phyloP scores from a whole-genome alignment of 53 echinoderm and acorn worm genomes.

The Henricia sp. region DNA sequence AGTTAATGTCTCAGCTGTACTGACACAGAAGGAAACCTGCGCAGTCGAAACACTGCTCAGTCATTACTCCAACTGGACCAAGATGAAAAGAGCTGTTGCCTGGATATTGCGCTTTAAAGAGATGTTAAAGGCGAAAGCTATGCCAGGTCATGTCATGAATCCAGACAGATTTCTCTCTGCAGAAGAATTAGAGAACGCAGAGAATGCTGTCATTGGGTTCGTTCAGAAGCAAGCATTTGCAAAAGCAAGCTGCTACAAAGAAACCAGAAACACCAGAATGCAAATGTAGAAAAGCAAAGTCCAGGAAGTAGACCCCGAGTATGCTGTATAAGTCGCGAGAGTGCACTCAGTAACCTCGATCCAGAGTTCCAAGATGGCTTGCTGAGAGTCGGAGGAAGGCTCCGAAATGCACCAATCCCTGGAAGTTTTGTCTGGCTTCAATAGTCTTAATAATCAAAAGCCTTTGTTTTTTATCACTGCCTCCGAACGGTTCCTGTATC shows the following conservation, averaged over 20 bases:
- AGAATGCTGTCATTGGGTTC: not conserved
- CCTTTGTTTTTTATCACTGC: too few relatives aligned
- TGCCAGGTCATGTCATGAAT: not conserved
- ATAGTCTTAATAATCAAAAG: too few relatives aligned
- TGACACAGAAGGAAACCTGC: conserved; percentile 2
- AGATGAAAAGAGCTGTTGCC: conserved; percentile 45
- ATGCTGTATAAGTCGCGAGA: not conserved
- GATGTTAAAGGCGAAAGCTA: not conserved
- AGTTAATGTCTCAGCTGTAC: too few relatives aligned
- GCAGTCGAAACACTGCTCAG: conserved; percentile 25
- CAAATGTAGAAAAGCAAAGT: not conserved
- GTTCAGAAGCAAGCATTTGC: conserved; percentile 1
- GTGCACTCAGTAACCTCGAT: conserved; percentile 1
- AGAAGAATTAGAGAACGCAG: not conserved
- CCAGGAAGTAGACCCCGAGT: not conserved
- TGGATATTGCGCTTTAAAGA: conserved; percentile 16
- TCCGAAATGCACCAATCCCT: conserved; percentile 38
- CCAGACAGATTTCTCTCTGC: not conserved
- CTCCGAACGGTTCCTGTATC: too few relatives aligned
- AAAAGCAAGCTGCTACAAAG: not conserved
- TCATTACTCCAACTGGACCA: conserved; percentile 59
- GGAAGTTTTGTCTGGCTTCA: too few relatives aligned
- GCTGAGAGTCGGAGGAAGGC: conserved; percentile 57
- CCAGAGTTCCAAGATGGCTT: conserved; percentile 21
- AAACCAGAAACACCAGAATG: not conserved